A percentile compares a stretch with the other conserved stretches of the same genome.
Conservation (phyloP, 30 jellyfish, hydroid and myxozoan species). For the Hydra vulgaris region DNA sequence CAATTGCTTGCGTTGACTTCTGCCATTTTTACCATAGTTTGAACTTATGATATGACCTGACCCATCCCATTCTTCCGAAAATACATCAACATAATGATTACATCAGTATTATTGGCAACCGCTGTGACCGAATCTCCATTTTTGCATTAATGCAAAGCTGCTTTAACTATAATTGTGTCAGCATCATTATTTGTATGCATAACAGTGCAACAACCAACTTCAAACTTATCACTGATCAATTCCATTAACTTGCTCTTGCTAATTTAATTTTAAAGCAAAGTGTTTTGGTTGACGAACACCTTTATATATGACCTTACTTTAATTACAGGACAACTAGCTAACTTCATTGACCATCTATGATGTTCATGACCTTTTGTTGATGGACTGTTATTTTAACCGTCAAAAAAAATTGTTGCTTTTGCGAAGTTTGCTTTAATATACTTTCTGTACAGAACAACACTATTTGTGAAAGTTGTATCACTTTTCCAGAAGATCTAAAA, state of each 20-base stretch:
- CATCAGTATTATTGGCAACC: conserved; percentile 6
- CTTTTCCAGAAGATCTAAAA: not conserved
- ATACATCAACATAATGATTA: not conserved
- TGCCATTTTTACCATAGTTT: no score
- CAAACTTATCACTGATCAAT: not conserved
- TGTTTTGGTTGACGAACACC: not conserved
- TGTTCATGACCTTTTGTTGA: no score
- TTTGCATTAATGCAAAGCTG: not conserved
- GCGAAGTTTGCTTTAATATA: not conserved
- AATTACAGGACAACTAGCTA: not conserved
- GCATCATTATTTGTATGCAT: conserved; percentile 2
- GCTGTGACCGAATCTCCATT: conserved; percentile 2
- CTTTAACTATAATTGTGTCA: not conserved
- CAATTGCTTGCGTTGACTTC: not conserved
- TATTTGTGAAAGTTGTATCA: not conserved
- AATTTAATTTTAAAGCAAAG: not conserved
- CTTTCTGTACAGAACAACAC: not conserved
- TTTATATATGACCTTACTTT: not conserved
- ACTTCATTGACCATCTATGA: no score
- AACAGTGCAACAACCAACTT: conserved; percentile 9
- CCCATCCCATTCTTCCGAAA: conserved; percentile 1
- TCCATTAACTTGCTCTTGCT: no score
- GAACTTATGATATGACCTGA: not conserved
- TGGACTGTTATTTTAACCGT: no score
- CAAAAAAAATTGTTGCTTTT: not conserved